Evolutionary conservation across 2,797 vertebrate species (phyloP).

Genomic region (Holocentrus rufus): DNA sequence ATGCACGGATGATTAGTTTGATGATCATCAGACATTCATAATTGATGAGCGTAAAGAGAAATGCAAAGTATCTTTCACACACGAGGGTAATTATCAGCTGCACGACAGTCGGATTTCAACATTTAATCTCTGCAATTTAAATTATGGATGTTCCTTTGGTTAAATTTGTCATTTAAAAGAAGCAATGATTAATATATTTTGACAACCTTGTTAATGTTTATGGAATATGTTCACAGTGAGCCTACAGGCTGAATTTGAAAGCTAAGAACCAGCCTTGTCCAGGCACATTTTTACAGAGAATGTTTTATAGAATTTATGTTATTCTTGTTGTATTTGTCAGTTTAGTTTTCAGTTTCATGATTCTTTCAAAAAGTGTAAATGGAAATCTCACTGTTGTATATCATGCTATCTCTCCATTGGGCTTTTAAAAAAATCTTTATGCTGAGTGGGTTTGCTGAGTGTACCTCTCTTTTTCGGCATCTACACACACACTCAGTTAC

Average conservation of each 20-base stretch:
- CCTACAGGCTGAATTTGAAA: too few species aligned
- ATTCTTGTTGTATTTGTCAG: too few species aligned
- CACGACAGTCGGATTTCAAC: neutral
- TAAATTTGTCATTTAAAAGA: neutral
- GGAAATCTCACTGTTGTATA: too few species aligned
- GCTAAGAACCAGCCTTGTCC: too few species aligned
- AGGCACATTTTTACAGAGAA: too few species aligned
- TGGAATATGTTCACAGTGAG: neutral
- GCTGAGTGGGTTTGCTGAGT: slow-evolving; percentile 1
- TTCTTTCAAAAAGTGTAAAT: too few species aligned
- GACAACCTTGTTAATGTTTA: neutral
- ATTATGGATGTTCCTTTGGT: too few species aligned
- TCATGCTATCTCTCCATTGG: neutral
- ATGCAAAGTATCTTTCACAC: slow-evolving; percentile 14
- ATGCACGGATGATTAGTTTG: slow-evolving; percentile 46
- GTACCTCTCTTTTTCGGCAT: neutral
- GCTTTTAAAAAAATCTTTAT: neutral
- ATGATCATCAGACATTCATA: slow-evolving; percentile 46
- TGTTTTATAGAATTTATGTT: too few species aligned
- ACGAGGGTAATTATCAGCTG: neutral
- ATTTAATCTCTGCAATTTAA: too few species aligned
- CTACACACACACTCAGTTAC: neutral
- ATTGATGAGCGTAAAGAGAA: slow-evolving; percentile 23
- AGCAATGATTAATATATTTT: neutral
- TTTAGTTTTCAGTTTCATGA: too few species aligned